Evolutionary conservation across 2,797 vertebrate genomes (phyloP).

Genomic region (Valencia hispanica): DNA sequence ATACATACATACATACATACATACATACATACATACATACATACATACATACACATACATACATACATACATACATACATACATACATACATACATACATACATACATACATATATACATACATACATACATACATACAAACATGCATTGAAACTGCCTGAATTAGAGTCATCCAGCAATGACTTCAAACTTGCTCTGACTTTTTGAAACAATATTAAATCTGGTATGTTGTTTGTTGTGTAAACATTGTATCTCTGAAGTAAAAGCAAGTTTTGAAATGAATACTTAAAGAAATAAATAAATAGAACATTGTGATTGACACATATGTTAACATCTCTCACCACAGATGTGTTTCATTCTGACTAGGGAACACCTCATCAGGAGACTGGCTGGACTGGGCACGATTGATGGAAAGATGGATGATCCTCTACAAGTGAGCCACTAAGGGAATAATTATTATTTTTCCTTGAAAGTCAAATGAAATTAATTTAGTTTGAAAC

Average conservation of each 20-base stretch:
- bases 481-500: neutral
- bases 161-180: neutral
- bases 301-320: too few relatives aligned
- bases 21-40: too few relatives aligned
- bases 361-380: neutral
- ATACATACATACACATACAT: neutral
- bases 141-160: neutral
- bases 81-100: neutral
- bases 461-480: neutral
- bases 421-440: neutral
- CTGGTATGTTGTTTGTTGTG: neutral
- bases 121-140: too few relatives aligned
- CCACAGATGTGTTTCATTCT: neutral
- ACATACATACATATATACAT: conserved; percentile 2
- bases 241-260: neutral
- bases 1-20: neutral
- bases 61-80: neutral
- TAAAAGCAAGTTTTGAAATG: neutral
- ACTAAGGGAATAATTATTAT: neutral
- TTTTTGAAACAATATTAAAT: too few relatives aligned
- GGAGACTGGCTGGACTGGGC: neutral
- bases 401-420: neutral
- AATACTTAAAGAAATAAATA: too few relatives aligned
- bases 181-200: neutral
- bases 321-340: neutral